Conservation (phyloP, 2,888 invertebrate species). For the Acanthacorydalis orientalis region DNA sequence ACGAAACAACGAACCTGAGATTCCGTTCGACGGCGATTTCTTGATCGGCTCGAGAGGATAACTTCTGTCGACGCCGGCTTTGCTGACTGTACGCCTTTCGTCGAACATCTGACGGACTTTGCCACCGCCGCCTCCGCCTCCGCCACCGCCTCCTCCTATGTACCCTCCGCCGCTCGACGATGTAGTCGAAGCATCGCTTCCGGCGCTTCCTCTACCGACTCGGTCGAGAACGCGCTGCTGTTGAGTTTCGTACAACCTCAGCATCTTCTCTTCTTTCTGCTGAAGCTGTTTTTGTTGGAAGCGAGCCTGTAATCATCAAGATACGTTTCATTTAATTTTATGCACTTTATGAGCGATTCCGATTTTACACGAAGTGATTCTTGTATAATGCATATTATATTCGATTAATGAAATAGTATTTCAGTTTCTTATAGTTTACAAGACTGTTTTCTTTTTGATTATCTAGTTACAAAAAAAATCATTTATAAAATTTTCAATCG, state of each 20-base stretch:
- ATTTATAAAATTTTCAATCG: too few species aligned
- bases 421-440: too few species aligned
- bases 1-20: not conserved
- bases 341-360: too few species aligned
- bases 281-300: constrained; percentile 70
- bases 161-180: constrained; percentile 11
- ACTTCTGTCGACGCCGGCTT: constrained; percentile 62
- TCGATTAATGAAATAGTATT: too few species aligned
- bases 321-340: not conserved
- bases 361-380: too few species aligned
- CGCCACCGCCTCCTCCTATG: not conserved
- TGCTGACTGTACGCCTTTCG: constrained; percentile 48
- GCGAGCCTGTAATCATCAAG: constrained; percentile 41
- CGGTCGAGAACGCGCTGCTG: constrained; percentile 46
- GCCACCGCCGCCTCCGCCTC: constrained; percentile 12
- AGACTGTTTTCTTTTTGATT: too few species aligned
- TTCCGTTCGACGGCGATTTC: not conserved
- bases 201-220: constrained; percentile 31
- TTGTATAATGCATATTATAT: too few species aligned
- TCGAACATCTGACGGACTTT: constrained; percentile 74
- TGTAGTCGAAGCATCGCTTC: constrained; percentile 8
- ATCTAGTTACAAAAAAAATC: too few species aligned
- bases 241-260: constrained; percentile 50
- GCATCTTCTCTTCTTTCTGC: constrained; percentile 62
- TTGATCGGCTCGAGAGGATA: constrained; percentile 65